Conservation (phyloP, 2,888 invertebrate species). For the Agrotis ipsilon region DNA sequence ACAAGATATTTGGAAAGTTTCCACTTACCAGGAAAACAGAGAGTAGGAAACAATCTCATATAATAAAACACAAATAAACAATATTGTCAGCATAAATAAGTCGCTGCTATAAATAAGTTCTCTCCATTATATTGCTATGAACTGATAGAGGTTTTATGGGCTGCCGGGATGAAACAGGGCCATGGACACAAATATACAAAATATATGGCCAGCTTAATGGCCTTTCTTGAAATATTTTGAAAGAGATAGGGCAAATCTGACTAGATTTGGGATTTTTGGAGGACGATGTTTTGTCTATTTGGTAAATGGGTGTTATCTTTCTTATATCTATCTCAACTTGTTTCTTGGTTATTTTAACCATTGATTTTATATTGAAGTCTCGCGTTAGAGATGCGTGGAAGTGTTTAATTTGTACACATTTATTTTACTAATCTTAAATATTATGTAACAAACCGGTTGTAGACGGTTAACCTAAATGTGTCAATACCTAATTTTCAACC, state of each 20-base stretch:
- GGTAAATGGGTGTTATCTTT: not conserved
- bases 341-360: not conserved
- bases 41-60: constrained; percentile 41
- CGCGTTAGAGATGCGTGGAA: not conserved
- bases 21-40: constrained; percentile 34
- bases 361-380: too few relatives aligned
- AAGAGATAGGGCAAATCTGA: constrained; percentile 35
- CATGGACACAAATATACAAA: constrained; percentile 61
- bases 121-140: constrained; percentile 75
- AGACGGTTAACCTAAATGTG: too few relatives aligned
- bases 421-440: not conserved
- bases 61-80: constrained; percentile 59
- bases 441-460: too few relatives aligned
- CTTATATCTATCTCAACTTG: not conserved
- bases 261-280: constrained; percentile 3
- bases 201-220: constrained; percentile 72
- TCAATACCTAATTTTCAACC: too few relatives aligned
- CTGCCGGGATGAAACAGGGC: constrained; percentile 66
- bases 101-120: constrained; percentile 58
- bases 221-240: constrained; percentile 66
- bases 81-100: constrained; percentile 59
- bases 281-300: constrained; percentile 2
- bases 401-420: not conserved
- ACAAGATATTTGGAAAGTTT: constrained; percentile 8
- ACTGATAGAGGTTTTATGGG: constrained; percentile 70